Evolutionary conservation across 1,140 invertebrate genomes (phyloP).

Genomic region (Proctacanthus coquilletti): DNA sequence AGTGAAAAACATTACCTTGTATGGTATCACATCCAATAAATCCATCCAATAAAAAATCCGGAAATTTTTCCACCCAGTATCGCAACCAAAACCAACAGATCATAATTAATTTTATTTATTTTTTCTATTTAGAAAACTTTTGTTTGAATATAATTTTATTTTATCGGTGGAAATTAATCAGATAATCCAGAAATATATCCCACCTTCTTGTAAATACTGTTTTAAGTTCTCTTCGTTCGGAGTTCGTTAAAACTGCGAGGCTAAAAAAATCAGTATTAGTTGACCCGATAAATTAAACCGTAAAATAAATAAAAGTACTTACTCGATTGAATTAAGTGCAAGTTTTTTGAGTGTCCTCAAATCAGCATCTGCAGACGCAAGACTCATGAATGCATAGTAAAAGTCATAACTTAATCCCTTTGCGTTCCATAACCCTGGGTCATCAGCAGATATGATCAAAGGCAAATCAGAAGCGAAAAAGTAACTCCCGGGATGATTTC

Average conservation of each 20-base stretch:
- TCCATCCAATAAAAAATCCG: too few species aligned
- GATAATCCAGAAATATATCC: conserved; percentile 25
- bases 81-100: too few species aligned
- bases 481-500: conserved; percentile 61
- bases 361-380: conserved; percentile 44
- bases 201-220: conserved; percentile 23
- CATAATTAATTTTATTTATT: too few species aligned
- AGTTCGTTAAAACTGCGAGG: conserved; percentile 14
- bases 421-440: conserved; percentile 49
- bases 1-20: too few species aligned
- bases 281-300: neutral
- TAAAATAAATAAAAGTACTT: conserved; percentile 8
- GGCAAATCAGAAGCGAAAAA: conserved; percentile 49
- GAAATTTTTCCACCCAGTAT: too few species aligned
- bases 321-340: conserved; percentile 49
- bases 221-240: conserved; percentile 22
- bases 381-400: conserved; percentile 56
- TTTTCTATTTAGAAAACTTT: too few species aligned
- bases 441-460: conserved; percentile 50
- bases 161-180: conserved; percentile 27
- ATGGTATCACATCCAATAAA: too few species aligned
- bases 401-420: conserved; percentile 52
- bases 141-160: too few species aligned
- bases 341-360: conserved; percentile 51
- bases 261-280: neutral